Evolutionary conservation across 2,797 vertebrate genomes (phyloP), one percentile per base, ranked within the genome.

Genomic region (Pantherophis alleghaniensis): DNA sequence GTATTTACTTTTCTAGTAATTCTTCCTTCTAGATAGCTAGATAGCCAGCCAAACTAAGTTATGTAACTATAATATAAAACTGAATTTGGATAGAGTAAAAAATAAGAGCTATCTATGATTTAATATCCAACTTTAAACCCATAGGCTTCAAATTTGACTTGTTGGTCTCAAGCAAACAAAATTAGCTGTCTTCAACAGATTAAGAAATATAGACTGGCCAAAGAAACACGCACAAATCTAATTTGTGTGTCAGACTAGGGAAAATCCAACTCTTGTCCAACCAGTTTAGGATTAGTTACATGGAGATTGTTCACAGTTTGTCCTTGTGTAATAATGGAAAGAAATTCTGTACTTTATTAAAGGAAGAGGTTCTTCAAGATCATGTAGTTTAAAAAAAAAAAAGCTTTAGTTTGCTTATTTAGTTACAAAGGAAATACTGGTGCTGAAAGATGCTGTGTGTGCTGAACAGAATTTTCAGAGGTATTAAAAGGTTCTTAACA

Each of bases 401-500:
- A 63, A 90, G 88, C 95, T 96, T 93, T 13, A 16, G 91, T 94
- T 91, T 95, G 86, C 91, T 66, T 96, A 94, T 94, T 91, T 92
- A 86, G 92, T 95, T 95, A 93, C 94, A 96, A 96, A 96, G 91
- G 28, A 96, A 95, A 63, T 95, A 96, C 91, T 94, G 92, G 95
- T 96, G 95, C 94, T 97, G 96, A 97, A 97, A 96, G 94, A 96
- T 96, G 94, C n/a, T 0, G 37, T 94, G 32, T 93, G 93, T 97
- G 95, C 97, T 96, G 95, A 96, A 96, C 93, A 94, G 88, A 95
- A 93, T 93, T 96, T 96, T 94, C 93, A 96, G 96, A 96, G 95
- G 95, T 96, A 95, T 97, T 97, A 97, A 97, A 97, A 97, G 96
- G 95, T 95, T 96, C 96, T 97, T 97, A 97, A 97, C 96, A 96